phyloP scores from a whole-genome alignment of 2,797 vertebrate genomes.

The Darevskia nairensis region DNA sequence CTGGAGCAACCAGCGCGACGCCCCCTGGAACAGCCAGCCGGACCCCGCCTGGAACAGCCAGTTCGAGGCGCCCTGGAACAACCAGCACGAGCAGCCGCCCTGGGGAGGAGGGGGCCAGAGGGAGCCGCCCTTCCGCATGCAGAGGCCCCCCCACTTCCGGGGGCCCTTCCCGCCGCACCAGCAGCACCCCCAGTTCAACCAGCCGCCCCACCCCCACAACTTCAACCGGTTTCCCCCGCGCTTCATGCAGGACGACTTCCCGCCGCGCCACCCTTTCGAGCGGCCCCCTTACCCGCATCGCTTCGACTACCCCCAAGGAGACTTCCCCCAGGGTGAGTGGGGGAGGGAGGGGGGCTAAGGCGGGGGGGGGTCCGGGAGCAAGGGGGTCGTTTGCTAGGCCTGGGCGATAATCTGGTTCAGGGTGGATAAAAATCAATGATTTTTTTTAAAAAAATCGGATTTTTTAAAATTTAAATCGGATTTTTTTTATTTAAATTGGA shows the following conservation, averaged over 20 bases:
- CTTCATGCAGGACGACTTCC: slow-evolving; percentile 98
- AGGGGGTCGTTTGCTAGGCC: no score
- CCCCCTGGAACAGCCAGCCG: slow-evolving; percentile 90
- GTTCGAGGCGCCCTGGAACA: slow-evolving; percentile 94
- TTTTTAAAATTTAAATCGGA: no score
- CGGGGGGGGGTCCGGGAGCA: no score
- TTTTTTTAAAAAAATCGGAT: no score
- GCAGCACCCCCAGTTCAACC: slow-evolving; percentile 96
- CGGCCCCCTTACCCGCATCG: slow-evolving; percentile 93
- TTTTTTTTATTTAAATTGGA: no score
- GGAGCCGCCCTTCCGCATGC: slow-evolving; percentile 96
- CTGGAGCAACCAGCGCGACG: slow-evolving; percentile 89
- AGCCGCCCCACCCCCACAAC: slow-evolving; percentile 93
- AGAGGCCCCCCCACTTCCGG: slow-evolving; percentile 94
- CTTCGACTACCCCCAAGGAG: slow-evolving; percentile 95
- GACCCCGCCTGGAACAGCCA: slow-evolving; percentile 94
- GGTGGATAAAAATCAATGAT: no score
- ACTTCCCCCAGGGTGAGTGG: slow-evolving; percentile 89
- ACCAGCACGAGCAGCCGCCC: slow-evolving; percentile 93
- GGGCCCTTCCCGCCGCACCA: slow-evolving; percentile 97
- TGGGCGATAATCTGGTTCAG: no score
- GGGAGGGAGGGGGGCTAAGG: no score
- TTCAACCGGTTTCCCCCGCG: slow-evolving; percentile 96
- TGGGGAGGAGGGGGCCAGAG: slow-evolving; percentile 93
- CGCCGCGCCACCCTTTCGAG: slow-evolving; percentile 94